A percentile compares a stretch with the other conserved stretches of the same genome.
Evolutionary conservation across 2,888 invertebrate genomes (phyloP).

Genomic region (Ernsta delagoae): DNA sequence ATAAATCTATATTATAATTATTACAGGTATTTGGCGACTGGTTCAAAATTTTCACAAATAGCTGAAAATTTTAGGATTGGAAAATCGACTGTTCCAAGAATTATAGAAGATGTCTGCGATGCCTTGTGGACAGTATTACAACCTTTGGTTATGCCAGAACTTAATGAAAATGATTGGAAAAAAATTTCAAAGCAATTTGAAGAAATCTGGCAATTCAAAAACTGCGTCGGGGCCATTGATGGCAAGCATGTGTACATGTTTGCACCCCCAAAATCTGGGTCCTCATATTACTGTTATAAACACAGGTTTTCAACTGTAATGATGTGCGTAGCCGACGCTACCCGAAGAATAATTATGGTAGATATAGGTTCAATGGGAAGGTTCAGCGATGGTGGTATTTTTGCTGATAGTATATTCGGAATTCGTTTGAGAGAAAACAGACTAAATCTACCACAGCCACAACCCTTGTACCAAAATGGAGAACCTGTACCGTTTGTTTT

Average conservation of each 20-base stretch:
- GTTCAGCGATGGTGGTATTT: slow-evolving; percentile 42
- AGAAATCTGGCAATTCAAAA: slow-evolving; percentile 28
- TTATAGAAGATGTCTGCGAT: slow-evolving; percentile 30
- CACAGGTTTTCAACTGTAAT: slow-evolving; percentile 39
- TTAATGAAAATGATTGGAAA: slow-evolving; percentile 26
- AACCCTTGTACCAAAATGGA: slow-evolving; percentile 37
- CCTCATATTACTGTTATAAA: slow-evolving; percentile 40
- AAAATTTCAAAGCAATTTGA: slow-evolving; percentile 26
- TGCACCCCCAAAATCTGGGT: slow-evolving; percentile 39
- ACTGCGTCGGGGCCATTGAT: slow-evolving; percentile 38
- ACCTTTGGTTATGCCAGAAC: slow-evolving; percentile 20
- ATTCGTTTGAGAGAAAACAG: slow-evolving; percentile 41
- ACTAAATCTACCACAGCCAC: slow-evolving; percentile 41
- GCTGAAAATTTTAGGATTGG: slow-evolving; percentile 41
- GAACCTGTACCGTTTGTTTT: slow-evolving; percentile 44
- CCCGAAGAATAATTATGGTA: slow-evolving; percentile 39
- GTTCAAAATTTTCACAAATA: slow-evolving; percentile 27
- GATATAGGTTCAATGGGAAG: slow-evolving; percentile 41
- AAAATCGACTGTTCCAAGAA: slow-evolving; percentile 39
- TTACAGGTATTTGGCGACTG: slow-evolving; percentile 43
- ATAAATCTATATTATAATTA: slow-evolving; percentile 36
- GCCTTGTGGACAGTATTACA: slow-evolving; percentile 17
- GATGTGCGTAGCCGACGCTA: slow-evolving; percentile 40
- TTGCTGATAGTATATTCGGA: slow-evolving; percentile 41
- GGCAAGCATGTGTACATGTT: slow-evolving; percentile 33